These are phyloP conservation scores for Tubiluchus corallicola DNA, from an alignment of 2,888 invertebrate genomes.

Conservation along the genomic window DNA sequence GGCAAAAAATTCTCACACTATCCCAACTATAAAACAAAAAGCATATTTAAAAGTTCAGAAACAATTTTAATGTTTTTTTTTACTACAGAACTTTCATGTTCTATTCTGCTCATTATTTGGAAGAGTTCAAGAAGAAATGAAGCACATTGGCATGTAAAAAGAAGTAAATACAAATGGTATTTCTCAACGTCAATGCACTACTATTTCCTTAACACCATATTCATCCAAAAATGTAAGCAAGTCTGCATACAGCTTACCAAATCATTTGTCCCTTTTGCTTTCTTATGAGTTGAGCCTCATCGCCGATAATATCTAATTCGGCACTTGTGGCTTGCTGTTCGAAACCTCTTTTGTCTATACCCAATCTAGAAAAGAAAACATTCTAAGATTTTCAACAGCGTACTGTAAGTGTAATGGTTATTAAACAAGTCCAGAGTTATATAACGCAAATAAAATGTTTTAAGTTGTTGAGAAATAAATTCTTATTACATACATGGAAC, in stretches of 20 bases:
- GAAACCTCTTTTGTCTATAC: conserved; percentile 48
- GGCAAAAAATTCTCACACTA: too few relatives aligned
- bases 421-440: background rate
- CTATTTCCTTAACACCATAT: too few relatives aligned
- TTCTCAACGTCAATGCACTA: too few relatives aligned
- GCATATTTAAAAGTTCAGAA: too few relatives aligned
- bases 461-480: too few relatives aligned
- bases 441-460: too few relatives aligned
- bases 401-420: background rate
- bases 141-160: conserved; percentile 12
- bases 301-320: conserved; percentile 62
- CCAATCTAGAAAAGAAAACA: conserved; percentile 23
- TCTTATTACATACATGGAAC: too few relatives aligned
- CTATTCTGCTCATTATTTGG: too few relatives aligned
- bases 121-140: background rate
- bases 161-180: too few relatives aligned
- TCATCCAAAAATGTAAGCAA: background rate
- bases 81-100: too few relatives aligned
- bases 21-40: too few relatives aligned
- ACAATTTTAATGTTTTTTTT: too few relatives aligned
- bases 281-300: conserved; percentile 47
- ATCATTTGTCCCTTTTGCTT: conserved; percentile 40
- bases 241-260: conserved; percentile 29
- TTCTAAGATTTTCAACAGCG: background rate
- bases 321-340: conserved; percentile 55